Percentiles rank a stretch among this genome's conserved stretches.
Evolutionary conservation across 2,113 vertebrate genomes (phyloP).

Genomic region (Anhinga anhinga): DNA sequence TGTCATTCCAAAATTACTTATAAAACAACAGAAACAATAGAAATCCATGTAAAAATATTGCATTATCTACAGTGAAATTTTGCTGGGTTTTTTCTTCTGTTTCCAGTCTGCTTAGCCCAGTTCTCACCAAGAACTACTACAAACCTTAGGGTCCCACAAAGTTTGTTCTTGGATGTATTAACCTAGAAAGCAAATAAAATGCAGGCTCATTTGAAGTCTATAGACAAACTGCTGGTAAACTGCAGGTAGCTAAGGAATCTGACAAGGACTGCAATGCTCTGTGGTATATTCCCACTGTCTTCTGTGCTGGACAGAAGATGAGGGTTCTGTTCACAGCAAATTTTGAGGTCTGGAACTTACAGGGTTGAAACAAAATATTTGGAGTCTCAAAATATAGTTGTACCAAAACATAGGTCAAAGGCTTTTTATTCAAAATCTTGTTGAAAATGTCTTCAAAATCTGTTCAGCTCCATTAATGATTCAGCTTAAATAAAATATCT

Average conservation of each 20-base stretch:
- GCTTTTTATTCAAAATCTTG: background rate
- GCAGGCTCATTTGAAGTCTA: background rate
- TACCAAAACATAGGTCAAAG: background rate
- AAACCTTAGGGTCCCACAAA: background rate
- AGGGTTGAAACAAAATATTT: background rate
- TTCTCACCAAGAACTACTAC: background rate
- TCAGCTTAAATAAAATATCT: background rate
- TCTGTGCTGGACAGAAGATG: background rate
- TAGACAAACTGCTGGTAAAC: background rate
- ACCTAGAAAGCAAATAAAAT: background rate
- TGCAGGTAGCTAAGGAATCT: background rate
- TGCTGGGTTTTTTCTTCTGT: background rate
- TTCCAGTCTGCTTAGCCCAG: background rate
- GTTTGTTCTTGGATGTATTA: background rate
- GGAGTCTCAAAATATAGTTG: background rate
- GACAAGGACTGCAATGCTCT: background rate
- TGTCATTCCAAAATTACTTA: background rate
- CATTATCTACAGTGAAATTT: background rate
- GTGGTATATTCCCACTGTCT: fast-evolving
- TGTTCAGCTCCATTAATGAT: background rate
- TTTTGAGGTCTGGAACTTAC: background rate
- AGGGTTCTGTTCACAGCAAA: background rate
- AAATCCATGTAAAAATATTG: background rate
- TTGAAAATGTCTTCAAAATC: background rate
- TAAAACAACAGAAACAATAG: background rate